phyloP scores from a whole-genome alignment of 2,888 invertebrate genomes.

The Drosophila macrospina region DNA sequence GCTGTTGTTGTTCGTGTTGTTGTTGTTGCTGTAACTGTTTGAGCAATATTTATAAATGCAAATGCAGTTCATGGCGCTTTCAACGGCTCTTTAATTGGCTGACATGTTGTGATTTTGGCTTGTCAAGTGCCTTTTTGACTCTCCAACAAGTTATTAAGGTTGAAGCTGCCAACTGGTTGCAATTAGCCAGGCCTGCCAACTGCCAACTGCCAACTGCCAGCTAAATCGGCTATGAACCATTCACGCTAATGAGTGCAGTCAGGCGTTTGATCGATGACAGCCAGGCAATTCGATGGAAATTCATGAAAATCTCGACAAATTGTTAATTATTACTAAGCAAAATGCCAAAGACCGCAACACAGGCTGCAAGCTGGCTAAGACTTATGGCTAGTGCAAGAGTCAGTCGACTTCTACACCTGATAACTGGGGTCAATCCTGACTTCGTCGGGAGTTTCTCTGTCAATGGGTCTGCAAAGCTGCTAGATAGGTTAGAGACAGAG shows the following conservation, averaged over 20 bases:
- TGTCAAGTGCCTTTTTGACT: conserved; percentile 55
- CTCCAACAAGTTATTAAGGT: conserved; percentile 15
- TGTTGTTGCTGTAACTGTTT: conserved; percentile 16
- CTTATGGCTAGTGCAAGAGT: conserved; percentile 10
- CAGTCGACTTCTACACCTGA: conserved; percentile 34
- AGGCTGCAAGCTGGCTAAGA: background rate
- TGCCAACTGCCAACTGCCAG: conserved; percentile 14
- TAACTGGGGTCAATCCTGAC: conserved; percentile 50
- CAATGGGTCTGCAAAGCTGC: conserved; percentile 68
- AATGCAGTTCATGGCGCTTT: conserved; percentile 50
- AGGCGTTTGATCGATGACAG: conserved; percentile 51
- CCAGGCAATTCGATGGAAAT: conserved; percentile 24
- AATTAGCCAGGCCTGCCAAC: conserved; percentile 35
- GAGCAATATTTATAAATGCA: conserved; percentile 44
- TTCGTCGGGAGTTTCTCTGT: conserved; percentile 76
- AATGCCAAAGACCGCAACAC: conserved; percentile 17
- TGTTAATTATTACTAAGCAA: conserved; percentile 35
- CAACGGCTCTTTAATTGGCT: conserved; percentile 73
- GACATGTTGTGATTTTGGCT: conserved; percentile 76
- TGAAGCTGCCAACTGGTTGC: conserved; percentile 18
- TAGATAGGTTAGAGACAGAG: conserved; percentile 9
- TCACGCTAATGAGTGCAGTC: conserved; percentile 40
- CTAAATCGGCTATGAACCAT: conserved; percentile 39
- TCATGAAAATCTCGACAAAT: conserved; percentile 26
- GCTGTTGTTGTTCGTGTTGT: too few species aligned